phyloP scores from a whole-genome alignment of 2,113 vertebrate species.

The Saguinus imperator region DNA sequence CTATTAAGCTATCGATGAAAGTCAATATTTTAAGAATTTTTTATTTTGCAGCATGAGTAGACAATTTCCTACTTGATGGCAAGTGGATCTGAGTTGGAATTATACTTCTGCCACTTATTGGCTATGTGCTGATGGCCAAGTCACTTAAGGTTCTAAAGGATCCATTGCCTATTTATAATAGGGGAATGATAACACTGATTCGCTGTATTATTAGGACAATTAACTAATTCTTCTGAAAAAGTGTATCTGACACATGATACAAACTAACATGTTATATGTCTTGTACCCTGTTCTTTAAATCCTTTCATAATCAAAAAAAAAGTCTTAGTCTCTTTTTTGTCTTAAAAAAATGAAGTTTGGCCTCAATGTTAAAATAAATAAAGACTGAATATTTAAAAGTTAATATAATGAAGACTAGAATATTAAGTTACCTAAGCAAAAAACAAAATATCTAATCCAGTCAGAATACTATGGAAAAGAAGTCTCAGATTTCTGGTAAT shows the following conservation, averaged over 20 bases:
- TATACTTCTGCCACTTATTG: neutral
- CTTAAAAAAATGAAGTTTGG: neutral
- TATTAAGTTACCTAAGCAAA: neutral
- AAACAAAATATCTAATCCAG: neutral
- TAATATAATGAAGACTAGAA: neutral
- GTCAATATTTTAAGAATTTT: neutral
- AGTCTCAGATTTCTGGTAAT: neutral
- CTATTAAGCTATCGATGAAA: neutral
- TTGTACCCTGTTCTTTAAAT: neutral
- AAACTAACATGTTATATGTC: neutral
- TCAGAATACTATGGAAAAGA: neutral
- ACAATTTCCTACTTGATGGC: neutral
- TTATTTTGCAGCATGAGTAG: neutral
- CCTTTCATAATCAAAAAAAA: neutral
- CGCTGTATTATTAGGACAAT: neutral
- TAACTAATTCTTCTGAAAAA: neutral
- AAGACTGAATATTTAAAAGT: neutral
- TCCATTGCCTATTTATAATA: neutral
- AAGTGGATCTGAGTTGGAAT: neutral
- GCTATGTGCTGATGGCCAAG: neutral
- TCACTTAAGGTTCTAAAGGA: neutral
- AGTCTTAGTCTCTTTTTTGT: neutral
- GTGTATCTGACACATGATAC: neutral
- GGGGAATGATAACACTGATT: neutral
- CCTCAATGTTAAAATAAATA: neutral